phyloP scores from a whole-genome alignment of 2,888 invertebrate genomes.

The Apamea monoglypha region DNA sequence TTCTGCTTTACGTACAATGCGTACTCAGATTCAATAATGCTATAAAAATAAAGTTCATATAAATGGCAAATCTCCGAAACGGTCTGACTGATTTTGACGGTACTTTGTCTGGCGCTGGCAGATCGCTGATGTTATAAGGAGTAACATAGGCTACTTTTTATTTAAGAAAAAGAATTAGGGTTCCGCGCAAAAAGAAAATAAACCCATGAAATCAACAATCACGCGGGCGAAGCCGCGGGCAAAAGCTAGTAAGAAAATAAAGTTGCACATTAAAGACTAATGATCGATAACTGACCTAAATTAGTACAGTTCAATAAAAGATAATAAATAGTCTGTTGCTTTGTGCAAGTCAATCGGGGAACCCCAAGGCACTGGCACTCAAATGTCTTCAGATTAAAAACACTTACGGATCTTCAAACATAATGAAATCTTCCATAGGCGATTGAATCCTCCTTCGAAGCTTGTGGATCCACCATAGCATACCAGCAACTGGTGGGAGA shows the following conservation, averaged over 20 bases:
- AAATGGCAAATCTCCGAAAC: too few species aligned
- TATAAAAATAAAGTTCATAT: constrained; percentile 61
- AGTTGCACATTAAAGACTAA: neutral
- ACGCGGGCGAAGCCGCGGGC: too few species aligned
- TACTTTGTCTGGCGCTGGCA: too few species aligned
- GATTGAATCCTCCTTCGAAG: constrained; percentile 90
- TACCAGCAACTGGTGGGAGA: constrained; percentile 94
- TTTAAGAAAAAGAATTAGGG: too few species aligned
- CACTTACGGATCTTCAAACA: constrained; percentile 92
- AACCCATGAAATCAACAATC: too few species aligned
- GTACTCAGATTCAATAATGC: constrained; percentile 91
- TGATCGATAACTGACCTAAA: neutral
- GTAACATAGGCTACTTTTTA: too few species aligned
- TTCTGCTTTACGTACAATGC: constrained; percentile 89
- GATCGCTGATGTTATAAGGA: too few species aligned
- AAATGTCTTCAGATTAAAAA: neutral
- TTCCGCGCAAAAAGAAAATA: too few species aligned
- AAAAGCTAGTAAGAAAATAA: neutral
- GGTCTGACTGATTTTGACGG: too few species aligned
- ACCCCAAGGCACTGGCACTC: neutral
- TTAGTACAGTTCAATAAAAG: neutral
- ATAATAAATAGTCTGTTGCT: neutral
- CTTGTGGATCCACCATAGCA: constrained; percentile 93
- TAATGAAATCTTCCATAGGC: constrained; percentile 91
- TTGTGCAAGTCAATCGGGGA: neutral